phyloP scores from a whole-genome alignment of 2,113 vertebrate genomes.

The Garra rufa region DNA sequence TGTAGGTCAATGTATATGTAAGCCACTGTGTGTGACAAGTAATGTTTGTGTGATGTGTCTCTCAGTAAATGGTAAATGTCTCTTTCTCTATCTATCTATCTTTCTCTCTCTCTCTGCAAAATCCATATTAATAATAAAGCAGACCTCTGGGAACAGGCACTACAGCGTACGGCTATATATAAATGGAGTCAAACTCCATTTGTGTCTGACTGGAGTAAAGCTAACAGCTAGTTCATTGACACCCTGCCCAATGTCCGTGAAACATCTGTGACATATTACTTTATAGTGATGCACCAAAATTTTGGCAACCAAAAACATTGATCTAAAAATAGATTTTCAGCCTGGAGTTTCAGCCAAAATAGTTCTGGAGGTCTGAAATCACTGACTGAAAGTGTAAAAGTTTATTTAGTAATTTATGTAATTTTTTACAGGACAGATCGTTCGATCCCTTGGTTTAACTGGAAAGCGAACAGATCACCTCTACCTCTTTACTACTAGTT shows the following conservation, averaged over 20 bases:
- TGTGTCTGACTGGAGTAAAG: not conserved
- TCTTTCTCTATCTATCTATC: not conserved
- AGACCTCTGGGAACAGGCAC: not conserved
- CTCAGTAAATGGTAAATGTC: not conserved
- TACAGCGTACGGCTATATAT: not conserved
- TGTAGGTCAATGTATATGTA: not conserved
- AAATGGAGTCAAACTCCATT: not conserved
- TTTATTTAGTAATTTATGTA: too few relatives aligned
- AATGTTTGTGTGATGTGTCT: not conserved
- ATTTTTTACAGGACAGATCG: too few relatives aligned
- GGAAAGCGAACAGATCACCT: too few relatives aligned
- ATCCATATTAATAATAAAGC: constrained; percentile 9
- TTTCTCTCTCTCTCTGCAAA: not conserved
- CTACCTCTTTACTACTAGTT: too few relatives aligned
- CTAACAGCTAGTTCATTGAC: not conserved
- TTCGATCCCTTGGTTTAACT: too few relatives aligned
- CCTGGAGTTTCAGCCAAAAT: not conserved
- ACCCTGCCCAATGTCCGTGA: not conserved
- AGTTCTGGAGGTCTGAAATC: not conserved
- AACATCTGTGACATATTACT: not conserved
- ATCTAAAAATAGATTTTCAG: not conserved
- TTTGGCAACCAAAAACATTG: not conserved
- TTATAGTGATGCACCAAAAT: not conserved
- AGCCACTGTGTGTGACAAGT: not conserved
- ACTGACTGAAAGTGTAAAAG: too few relatives aligned